These are phyloP conservation scores for Agonopterix alstromeriana DNA, from an alignment of 2,888 invertebrate species.

Conservation along the genomic window DNA sequence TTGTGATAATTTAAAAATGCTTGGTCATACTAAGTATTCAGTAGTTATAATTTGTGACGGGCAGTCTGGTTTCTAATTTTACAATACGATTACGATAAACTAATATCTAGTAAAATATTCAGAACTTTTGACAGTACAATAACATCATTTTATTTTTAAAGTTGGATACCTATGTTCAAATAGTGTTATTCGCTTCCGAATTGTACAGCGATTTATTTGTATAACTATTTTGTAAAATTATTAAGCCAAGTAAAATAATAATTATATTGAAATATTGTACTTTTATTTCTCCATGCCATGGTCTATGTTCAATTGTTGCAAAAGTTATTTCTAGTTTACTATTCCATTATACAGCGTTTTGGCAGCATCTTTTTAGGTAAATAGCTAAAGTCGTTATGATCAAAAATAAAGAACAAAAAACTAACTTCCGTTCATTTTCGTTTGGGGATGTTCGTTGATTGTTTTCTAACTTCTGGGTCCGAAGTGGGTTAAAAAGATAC, in stretches of 20 bases:
- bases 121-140: conserved; percentile 24
- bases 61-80: not conserved
- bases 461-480: too few species aligned
- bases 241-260: conserved; percentile 52
- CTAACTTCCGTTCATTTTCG: too few species aligned
- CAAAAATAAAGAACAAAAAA: too few species aligned
- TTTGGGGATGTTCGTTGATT: too few species aligned
- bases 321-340: too few species aligned
- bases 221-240: conserved; percentile 68
- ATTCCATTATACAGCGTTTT: too few species aligned
- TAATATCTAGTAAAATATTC: conserved; percentile 7
- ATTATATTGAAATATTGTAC: conserved; percentile 11
- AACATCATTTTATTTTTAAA: conserved; percentile 9
- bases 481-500: too few species aligned
- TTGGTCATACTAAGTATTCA: conserved; percentile 19
- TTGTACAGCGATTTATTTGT: conserved; percentile 67
- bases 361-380: too few species aligned
- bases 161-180: conserved; percentile 27
- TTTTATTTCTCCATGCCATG: not conserved
- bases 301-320: too few species aligned
- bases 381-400: too few species aligned
- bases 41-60: conserved; percentile 15
- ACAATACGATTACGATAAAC: conserved; percentile 4
- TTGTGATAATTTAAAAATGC: conserved; percentile 12
- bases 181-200: conserved; percentile 45